Evolutionary conservation across 2,113 vertebrate genomes (phyloP).

Genomic region (Pachycephala philippinensis): DNA sequence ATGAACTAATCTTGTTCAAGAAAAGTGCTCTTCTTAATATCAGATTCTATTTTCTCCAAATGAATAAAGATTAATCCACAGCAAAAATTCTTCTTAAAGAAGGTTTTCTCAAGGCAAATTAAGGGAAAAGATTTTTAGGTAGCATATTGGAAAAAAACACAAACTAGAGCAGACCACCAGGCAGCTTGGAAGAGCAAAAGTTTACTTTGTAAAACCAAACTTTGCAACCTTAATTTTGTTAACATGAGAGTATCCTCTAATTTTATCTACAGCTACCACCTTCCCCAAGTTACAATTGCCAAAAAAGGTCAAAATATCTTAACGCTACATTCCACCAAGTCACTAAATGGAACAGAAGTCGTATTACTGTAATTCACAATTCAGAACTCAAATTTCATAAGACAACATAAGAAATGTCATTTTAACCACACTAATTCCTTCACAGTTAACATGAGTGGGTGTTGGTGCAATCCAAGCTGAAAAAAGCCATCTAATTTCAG

Average conservation of each 20-base stretch:
- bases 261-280: slow-evolving; percentile 58
- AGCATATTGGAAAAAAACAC: neutral
- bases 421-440: slow-evolving; percentile 67
- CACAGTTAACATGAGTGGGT: slow-evolving; percentile 76
- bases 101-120: neutral
- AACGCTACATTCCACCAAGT: slow-evolving; percentile 60
- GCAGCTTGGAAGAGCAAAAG: slow-evolving; percentile 24
- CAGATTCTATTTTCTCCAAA: neutral
- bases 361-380: slow-evolving; percentile 66
- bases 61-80: neutral
- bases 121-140: neutral
- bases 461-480: slow-evolving; percentile 77
- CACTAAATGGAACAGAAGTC: slow-evolving; percentile 59
- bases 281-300: slow-evolving; percentile 48
- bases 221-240: slow-evolving; percentile 60
- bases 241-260: slow-evolving; percentile 67
- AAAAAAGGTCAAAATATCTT: slow-evolving; percentile 60
- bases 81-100: neutral
- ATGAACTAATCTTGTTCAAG: neutral
- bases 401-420: slow-evolving; percentile 71
- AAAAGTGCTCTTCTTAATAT: neutral
- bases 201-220: slow-evolving; percentile 66
- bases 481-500: slow-evolving; percentile 78
- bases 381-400: slow-evolving; percentile 74
- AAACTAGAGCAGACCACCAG: neutral